These are phyloP conservation scores for Tapirus indicus DNA, from an alignment of 2,797 vertebrate species.

Conservation along the genomic window DNA sequence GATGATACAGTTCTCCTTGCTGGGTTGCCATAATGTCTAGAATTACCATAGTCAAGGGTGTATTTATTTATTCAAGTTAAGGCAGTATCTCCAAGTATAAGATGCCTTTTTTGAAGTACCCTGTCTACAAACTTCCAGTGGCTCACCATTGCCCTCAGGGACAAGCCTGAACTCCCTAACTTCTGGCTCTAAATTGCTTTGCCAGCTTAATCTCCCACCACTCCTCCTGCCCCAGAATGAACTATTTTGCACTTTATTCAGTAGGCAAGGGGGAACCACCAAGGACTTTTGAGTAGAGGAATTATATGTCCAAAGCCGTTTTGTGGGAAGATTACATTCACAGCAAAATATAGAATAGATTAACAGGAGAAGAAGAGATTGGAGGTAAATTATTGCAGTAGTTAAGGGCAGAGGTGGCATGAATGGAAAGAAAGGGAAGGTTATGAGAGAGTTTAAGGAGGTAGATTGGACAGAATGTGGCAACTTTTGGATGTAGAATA, in stretches of 20 bases:
- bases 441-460: conserved; percentile 1
- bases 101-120: neutral
- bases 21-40: neutral
- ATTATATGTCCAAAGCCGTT: neutral
- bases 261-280: neutral
- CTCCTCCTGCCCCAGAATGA: neutral
- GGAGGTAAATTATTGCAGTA: neutral
- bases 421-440: neutral
- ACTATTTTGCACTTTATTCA: neutral
- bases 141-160: neutral
- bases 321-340: neutral
- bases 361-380: neutral
- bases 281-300: neutral
- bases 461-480: neutral
- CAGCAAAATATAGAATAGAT: neutral
- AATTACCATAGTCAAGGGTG: neutral
- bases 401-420: neutral
- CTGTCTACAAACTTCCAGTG: neutral
- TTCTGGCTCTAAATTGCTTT: conserved; percentile 27
- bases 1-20: neutral
- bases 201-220: neutral
- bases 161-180: neutral
- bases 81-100: neutral
- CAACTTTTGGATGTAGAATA: neutral
- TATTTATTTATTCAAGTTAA: conserved; percentile 36